These are phyloP conservation scores for Irena cyanogastra DNA, from an alignment of 2,113 vertebrate genomes.

Conservation along the genomic window DNA sequence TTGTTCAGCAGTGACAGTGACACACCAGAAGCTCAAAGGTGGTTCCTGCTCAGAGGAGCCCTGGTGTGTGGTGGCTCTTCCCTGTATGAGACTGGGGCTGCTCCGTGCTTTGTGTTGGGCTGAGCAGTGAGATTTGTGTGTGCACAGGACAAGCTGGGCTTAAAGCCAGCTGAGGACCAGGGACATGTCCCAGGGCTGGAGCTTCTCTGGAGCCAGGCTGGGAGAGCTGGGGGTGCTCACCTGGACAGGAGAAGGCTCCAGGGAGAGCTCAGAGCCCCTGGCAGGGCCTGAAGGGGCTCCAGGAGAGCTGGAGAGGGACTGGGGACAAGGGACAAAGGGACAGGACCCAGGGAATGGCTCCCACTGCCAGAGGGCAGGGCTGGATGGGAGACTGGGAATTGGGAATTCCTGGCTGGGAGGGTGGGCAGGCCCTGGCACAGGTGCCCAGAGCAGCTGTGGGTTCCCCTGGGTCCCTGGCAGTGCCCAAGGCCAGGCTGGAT, in stretches of 20 bases:
- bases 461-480: background rate
- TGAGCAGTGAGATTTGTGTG: fast-evolving
- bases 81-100: background rate
- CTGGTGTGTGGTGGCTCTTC: fast-evolving
- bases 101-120: fast-evolving
- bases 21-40: fast-evolving
- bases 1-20: fast-evolving
- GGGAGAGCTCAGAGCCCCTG: background rate
- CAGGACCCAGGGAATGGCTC: background rate
- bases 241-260: fast-evolving
- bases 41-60: fast-evolving
- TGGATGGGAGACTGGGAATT: background rate
- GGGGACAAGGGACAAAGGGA: background rate
- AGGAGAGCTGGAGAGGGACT: background rate
- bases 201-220: background rate
- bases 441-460: background rate
- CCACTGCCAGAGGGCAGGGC: background rate
- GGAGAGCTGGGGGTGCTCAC: background rate
- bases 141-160: background rate
- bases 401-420: fast-evolving
- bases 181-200: background rate
- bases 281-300: background rate
- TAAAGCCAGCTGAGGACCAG: background rate
- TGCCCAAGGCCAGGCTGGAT: fast-evolving
- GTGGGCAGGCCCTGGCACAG: background rate